These are phyloP conservation scores for Scolopax bukidnonensis DNA, from an alignment of 2,797 vertebrate species.

Conservation along the genomic window DNA sequence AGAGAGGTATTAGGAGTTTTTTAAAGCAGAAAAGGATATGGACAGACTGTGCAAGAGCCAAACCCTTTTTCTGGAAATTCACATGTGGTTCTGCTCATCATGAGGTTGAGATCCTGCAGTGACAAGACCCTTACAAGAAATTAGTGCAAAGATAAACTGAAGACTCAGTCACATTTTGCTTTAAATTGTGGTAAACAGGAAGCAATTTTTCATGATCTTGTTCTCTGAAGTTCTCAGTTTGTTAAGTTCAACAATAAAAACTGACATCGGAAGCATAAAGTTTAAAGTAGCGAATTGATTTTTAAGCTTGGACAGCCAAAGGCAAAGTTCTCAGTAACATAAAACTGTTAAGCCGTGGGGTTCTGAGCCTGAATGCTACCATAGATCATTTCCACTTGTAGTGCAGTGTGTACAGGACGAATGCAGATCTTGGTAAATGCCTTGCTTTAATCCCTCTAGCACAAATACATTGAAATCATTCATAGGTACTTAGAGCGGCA, in stretches of 20 bases:
- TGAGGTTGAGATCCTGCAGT: background rate
- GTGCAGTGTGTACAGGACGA: background rate
- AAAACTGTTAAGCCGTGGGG: constrained; percentile 3
- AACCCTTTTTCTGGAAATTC: background rate
- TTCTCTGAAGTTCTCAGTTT: constrained; percentile 48
- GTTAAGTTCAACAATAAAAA: constrained; percentile 59
- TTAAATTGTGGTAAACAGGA: constrained; percentile 13
- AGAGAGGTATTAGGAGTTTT: background rate
- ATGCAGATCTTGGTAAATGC: background rate
- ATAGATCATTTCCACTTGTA: constrained; percentile 42
- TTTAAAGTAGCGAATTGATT: constrained; percentile 59
- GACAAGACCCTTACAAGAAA: background rate
- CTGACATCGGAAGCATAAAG: constrained; percentile 35
- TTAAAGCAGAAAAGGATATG: background rate
- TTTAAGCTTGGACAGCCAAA: constrained; percentile 51
- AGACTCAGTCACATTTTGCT: background rate
- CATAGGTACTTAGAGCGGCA: background rate
- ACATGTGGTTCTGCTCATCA: background rate
- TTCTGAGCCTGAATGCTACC: background rate
- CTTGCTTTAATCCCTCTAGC: constrained; percentile 14
- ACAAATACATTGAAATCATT: constrained; percentile 19
- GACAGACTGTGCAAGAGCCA: background rate
- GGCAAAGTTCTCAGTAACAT: constrained; percentile 49
- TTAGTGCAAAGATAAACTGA: background rate
- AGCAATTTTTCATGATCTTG: constrained; percentile 43